phyloP scores from a whole-genome alignment of 2,113 vertebrate species.

The Cavia porcellus region DNA sequence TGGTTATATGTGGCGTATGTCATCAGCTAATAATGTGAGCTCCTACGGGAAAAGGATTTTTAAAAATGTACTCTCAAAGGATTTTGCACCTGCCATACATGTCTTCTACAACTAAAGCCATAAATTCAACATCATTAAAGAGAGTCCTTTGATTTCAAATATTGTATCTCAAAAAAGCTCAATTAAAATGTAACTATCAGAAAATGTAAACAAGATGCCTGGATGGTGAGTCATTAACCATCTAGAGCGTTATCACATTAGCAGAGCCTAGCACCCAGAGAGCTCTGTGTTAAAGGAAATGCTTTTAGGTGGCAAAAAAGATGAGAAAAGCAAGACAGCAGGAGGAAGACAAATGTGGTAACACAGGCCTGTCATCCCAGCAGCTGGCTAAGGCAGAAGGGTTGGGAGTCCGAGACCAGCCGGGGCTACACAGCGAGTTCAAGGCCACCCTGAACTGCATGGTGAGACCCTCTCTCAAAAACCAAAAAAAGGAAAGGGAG shows the following conservation, averaged over 20 bases:
- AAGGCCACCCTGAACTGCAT: not conserved
- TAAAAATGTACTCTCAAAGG: conserved; percentile 34
- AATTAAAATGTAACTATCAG: conserved; percentile 49
- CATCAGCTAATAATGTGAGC: not conserved
- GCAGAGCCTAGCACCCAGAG: not conserved
- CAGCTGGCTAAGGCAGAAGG: not conserved
- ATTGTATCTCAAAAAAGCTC: not conserved
- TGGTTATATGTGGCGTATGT: not conserved
- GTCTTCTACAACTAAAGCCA: conserved; percentile 5
- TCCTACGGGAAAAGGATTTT: not conserved
- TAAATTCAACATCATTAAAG: conserved; percentile 48
- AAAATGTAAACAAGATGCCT: conserved; percentile 20
- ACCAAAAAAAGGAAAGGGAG: not conserved
- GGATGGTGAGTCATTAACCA: not conserved
- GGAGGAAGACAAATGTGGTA: not conserved
- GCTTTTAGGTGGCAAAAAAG: conserved; percentile 40
- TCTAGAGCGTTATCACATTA: not conserved
- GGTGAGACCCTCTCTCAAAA: not conserved
- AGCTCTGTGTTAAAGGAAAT: not conserved
- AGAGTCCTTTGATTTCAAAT: conserved; percentile 43
- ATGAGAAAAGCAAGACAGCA: not conserved
- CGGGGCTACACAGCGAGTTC: not conserved
- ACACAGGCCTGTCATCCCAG: not conserved
- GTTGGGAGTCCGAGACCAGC: not conserved
- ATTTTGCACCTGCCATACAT: conserved; percentile 64